Base-by-base conservation (phyloP, 2,113 vertebrate species). In the Elaphurus davidianus region DNA sequence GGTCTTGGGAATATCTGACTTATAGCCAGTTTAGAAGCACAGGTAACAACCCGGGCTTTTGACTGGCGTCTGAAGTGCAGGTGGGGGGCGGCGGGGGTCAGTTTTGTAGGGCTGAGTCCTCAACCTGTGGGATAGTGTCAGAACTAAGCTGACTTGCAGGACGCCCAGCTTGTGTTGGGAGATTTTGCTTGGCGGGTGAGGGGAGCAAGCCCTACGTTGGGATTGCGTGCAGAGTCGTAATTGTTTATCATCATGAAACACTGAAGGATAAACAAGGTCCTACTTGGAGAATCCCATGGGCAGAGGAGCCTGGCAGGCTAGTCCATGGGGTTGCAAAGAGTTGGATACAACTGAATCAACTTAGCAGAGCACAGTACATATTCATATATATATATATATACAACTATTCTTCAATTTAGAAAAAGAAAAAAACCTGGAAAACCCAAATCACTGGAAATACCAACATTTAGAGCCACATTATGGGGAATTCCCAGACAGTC, bases 21-120 rank as follows among this genome's bases (percentile, higher is more conserved):
- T 60, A 1, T 0, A 36, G 10, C 14, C 0, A 0, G 43, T 40
- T 25, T 43, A 28, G 88, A 27, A 60, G 89, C 43, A n/a, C 57
- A 28, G 43, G 15, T 19, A 25, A 50, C 55, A 12, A 25, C 28
- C 40, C 0, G 55, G 43, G 43, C 6, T 3, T 27, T 55, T 40
- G 9, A 91, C 2, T 8, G 74, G 74, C 2, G 2, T 50, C 30
- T 40, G 54, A 59, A 17, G 82, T 25, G 5, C 0, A 15, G 23
- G 79, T 13, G 3, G 79, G 11, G 1, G 30, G 50, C 3, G 0
- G 11, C 4, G 52, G 4, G 16, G 25, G 54, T 25, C 55, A 30
- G 43, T 10, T 27, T 50, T 10, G 45, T 5, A 2, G 33, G 57
- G 19, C 33, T 1, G 23, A 62, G 33, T 27, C 15, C 6, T 60